Evolutionary conservation across 2,797 vertebrate genomes (phyloP), one percentile per base, ranked within the genome.

Genomic region (Tiaroga cobitis): DNA sequence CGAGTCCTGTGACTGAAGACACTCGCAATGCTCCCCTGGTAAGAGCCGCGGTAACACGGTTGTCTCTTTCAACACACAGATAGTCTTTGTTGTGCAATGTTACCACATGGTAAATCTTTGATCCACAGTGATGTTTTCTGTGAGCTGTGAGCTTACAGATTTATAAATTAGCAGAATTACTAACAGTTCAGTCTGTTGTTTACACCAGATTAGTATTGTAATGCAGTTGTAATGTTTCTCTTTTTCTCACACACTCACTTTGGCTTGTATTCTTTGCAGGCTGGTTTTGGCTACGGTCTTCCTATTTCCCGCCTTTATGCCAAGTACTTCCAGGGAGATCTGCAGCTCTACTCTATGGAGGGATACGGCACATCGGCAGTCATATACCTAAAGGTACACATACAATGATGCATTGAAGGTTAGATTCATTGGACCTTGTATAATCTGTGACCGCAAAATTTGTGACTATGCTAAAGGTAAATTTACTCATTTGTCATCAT

Each of bases 291-390:
- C 43, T 99, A 99, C 0, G 98, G 98, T 34, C 96, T 99, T 88
- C 98, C 98, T 15, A 99, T 99, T 90, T 99, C 98, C 86, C 97
- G 98, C 61, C 95, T 99, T 10, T 99, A 99, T 87, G 98, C 98
- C 77, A 98, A 96, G 92, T 99, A 99, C 89, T 99, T 99, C 87
- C 98, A 99, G 91, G 98, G 98, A 88, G 97, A 99, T 91, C 93
- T 99, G 85, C 96, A 97, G 93, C 97, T 99, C 63, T 99, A 97
- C 87, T 99, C 98, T 8, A 96, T 99, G 94, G 97, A 98, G 87
- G 98, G 98, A 74, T 96, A 97, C n/a, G 98, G 98, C 89, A 99
- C 97, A 21, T 96, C 98, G 21, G 98, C 98, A 74, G 95, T 99
- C 89, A 97, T 99, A 91, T 99, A 99, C 90, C 89, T 99, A 90